Conservation (phyloP, 2,797 vertebrate species). For the Lithobates pipiens region DNA sequence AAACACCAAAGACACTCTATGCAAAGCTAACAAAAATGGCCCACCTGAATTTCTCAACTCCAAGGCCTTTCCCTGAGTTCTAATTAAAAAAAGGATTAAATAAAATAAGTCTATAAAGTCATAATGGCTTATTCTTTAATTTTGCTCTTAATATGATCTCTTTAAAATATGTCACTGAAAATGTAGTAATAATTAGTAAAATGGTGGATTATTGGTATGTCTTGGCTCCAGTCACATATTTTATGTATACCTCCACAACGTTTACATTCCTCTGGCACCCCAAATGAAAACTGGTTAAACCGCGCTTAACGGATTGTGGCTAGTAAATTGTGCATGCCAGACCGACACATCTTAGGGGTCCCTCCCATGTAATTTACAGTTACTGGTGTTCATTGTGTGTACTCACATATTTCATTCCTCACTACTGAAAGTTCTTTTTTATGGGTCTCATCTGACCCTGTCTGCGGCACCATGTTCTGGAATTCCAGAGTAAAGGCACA, state of each 20-base stretch:
- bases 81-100: too few species aligned
- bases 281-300: neutral
- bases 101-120: neutral
- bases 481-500: neutral
- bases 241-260: neutral
- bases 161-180: neutral
- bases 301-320: neutral
- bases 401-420: neutral
- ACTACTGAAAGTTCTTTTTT: neutral
- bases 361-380: neutral
- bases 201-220: neutral
- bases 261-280: neutral
- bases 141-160: neutral
- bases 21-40: too few species aligned
- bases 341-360: neutral
- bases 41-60: too few species aligned
- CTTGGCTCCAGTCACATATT: neutral
- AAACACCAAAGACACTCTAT: too few species aligned
- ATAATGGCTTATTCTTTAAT: neutral
- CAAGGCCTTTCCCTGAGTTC: too few species aligned
- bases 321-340: neutral
- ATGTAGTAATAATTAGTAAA: neutral
- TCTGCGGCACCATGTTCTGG: neutral
- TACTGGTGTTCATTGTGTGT: neutral
- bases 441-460: neutral